Conservation (phyloP, 2,113 vertebrate species). For the Calypte anna region DNA sequence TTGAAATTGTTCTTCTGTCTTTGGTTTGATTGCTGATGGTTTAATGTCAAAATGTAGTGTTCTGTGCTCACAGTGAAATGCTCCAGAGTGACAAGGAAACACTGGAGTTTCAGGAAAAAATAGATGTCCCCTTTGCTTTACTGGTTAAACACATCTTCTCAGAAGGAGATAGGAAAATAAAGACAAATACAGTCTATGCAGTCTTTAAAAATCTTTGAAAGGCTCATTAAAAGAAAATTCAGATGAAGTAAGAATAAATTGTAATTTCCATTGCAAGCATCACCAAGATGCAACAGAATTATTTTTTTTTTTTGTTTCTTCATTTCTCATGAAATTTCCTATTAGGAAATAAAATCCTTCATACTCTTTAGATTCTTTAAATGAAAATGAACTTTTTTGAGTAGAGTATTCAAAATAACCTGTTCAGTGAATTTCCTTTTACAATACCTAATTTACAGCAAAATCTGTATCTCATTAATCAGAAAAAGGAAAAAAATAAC, state of each 20-base stretch:
- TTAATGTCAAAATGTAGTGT: not conserved
- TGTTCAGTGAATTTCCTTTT: not conserved
- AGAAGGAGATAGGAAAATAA: not conserved
- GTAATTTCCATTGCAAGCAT: not conserved
- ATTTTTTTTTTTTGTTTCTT: not conserved
- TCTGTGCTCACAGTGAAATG: not conserved
- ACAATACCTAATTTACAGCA: not conserved
- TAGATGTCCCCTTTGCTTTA: not conserved
- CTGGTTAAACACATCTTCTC: not conserved
- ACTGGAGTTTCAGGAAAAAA: not conserved
- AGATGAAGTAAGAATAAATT: not conserved
- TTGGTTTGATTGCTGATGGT: not conserved
- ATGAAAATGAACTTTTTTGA: not conserved
- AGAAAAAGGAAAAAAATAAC: not conserved
- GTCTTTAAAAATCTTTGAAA: not conserved
- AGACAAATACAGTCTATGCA: not conserved
- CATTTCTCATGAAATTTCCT: not conserved
- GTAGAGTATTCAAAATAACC: not conserved
- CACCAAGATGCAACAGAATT: not conserved
- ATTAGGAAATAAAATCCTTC: not conserved
- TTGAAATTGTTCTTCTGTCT: not conserved
- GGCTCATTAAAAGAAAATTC: not conserved
- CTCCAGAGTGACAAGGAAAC: not conserved
- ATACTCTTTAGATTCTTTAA: not conserved
- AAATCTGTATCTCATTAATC: not conserved